Conservation (phyloP, 2,113 vertebrate genomes). For the Tylochromis polylepis region DNA sequence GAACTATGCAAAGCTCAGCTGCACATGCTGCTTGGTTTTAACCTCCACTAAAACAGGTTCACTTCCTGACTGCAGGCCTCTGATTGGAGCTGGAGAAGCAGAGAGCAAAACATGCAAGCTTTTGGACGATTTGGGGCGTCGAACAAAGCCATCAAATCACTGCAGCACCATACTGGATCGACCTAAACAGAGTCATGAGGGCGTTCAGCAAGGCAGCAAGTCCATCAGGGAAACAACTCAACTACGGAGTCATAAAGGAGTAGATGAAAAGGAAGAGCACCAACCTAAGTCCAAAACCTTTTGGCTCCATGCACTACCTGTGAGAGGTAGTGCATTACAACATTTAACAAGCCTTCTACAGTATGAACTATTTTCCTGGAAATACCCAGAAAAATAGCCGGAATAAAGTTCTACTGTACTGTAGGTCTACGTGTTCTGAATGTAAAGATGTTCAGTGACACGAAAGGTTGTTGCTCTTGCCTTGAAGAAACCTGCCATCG, state of each 20-base stretch:
- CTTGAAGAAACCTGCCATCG: constrained; percentile 70
- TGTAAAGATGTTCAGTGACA: constrained; percentile 10
- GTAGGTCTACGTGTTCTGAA: constrained; percentile 12
- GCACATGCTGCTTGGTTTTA: not conserved
- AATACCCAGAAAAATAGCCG: constrained; percentile 54
- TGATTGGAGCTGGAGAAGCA: constrained; percentile 8
- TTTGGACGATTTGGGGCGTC: not conserved
- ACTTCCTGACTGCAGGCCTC: not conserved
- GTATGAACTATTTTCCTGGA: constrained; percentile 56
- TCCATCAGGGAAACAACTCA: not conserved
- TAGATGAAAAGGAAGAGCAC: constrained; percentile 55
- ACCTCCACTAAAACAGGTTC: not conserved
- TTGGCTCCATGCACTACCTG: constrained; percentile 33
- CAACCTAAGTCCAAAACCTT: constrained; percentile 47
- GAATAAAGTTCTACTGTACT: not conserved
- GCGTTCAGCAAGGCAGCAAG: constrained; percentile 37
- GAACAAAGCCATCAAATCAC: constrained; percentile 27
- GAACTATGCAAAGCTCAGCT: constrained; percentile 2
- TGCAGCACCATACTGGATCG: not conserved
- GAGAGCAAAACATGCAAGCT: constrained; percentile 57
- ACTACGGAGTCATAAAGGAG: not conserved
- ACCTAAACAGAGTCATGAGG: not conserved
- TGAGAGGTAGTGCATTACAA: constrained; percentile 11
- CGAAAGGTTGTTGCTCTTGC: constrained; percentile 68
- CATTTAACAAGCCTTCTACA: constrained; percentile 13